Evolutionary conservation across 2,888 invertebrate genomes (phyloP).

Genomic region (Anaspis maculata): DNA sequence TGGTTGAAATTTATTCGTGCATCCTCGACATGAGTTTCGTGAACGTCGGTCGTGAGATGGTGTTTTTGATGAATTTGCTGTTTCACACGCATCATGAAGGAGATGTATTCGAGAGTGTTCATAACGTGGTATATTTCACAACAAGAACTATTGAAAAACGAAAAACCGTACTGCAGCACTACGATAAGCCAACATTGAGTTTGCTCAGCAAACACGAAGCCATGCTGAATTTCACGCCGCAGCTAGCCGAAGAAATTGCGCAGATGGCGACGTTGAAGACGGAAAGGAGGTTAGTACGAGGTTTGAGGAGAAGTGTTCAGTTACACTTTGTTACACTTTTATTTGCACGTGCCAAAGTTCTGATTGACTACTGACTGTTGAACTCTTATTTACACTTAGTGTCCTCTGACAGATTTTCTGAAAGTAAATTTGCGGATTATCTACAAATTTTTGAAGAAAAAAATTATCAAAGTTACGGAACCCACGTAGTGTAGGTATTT

Average conservation of each 20-base stretch:
- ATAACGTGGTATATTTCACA: conserved; percentile 74
- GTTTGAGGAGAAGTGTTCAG: too few species aligned
- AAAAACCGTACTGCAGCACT: conserved; percentile 46
- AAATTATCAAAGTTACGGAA: too few species aligned
- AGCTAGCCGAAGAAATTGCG: conserved; percentile 34
- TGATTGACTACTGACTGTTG: too few species aligned
- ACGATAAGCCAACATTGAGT: conserved; percentile 58
- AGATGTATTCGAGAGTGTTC: conserved; percentile 44
- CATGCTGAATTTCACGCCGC: conserved; percentile 50
- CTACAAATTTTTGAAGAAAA: too few species aligned
- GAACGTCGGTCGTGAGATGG: conserved; percentile 59
- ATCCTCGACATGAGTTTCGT: conserved; percentile 54
- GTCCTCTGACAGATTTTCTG: too few species aligned
- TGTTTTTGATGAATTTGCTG: conserved; percentile 59
- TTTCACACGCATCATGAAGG: conserved; percentile 43
- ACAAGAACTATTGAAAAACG: conserved; percentile 55
- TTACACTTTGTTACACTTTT: too few species aligned
- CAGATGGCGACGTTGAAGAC: conserved; percentile 1
- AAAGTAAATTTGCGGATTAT: too few species aligned
- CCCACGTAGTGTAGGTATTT: too few species aligned
- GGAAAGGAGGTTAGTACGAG: conserved; percentile 19
- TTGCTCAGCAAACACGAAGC: conserved; percentile 61
- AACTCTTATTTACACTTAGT: too few species aligned
- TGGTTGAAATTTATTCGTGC: conserved; percentile 50
- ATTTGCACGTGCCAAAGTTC: too few species aligned